Base-by-base conservation (phyloP, 2,888 invertebrate species). In the Callimorpha dominula region DNA sequence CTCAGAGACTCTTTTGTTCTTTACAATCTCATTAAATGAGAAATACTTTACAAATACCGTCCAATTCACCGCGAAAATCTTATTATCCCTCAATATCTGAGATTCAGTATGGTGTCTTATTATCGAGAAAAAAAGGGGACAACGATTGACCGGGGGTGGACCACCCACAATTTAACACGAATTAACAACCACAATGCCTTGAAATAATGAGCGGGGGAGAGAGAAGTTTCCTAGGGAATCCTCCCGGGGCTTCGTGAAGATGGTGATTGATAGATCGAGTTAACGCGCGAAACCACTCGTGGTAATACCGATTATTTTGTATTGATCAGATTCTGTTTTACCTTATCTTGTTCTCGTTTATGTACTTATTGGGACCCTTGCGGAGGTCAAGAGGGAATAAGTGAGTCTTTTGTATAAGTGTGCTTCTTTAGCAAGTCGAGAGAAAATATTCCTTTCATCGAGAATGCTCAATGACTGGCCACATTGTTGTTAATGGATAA, bases 21-120 rank as follows among this genome's bases (percentile, higher is more conserved):
- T 88, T 86, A 90, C 90, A 92, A 92, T 92, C 90, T 90, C 89
- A 90, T 91, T 91, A 90, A 88, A 86, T 86, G 86, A 86, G 84
- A 90, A 90, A 90, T 89, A 90, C 89, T 89, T 90, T 87, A 89
- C 88, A 90, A 89, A 90, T 88, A 89, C 84, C 85, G 74, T 81
- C 82, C 85, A 86, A 89, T 87, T 87, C 86, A 87, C 89, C 86
- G 81, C 87, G 85, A 87, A 87, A 88, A 89, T 90, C 87, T 88
- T 88, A 90, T 90, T 90, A 90, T 89, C 86, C 85, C 85, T 85
- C 84, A 87, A 87, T 87, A 87, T 89, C 87, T 85, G 80, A 86
- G 84, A 85, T 85, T 89, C 82, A 70, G 81, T 81, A 78, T 82
- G 79, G 78, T 81, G 83, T 81, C 85, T 86, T 86, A 86, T 86